Conservation (phyloP, 1,140 invertebrate species). For the Lucilia cuprina region DNA sequence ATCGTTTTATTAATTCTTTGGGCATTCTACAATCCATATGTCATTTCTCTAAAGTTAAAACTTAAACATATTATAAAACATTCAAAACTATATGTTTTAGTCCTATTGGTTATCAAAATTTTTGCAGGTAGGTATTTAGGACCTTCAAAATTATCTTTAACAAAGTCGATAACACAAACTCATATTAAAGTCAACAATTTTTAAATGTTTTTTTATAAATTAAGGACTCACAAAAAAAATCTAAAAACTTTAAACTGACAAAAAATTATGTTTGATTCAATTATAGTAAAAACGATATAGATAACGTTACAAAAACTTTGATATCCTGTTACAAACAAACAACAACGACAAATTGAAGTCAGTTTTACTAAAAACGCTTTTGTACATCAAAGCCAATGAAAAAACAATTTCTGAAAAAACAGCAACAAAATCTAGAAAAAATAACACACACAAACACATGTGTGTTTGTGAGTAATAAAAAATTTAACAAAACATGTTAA, state of each 20-base stretch:
- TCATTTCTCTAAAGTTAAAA: too few relatives aligned
- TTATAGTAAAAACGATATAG: slow-evolving; percentile 26
- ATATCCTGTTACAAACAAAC: slow-evolving; percentile 30
- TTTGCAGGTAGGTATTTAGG: too few relatives aligned
- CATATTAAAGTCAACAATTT: neutral
- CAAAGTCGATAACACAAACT: neutral
- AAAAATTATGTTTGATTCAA: slow-evolving; percentile 29
- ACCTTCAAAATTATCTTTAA: too few relatives aligned
- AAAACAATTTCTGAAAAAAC: neutral
- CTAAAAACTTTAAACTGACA: slow-evolving; percentile 29
- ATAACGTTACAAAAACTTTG: slow-evolving; percentile 34
- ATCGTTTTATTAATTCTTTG: too few relatives aligned
- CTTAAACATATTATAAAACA: too few relatives aligned
- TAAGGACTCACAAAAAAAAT: neutral
- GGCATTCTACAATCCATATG: too few relatives aligned
- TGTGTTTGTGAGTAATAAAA: neutral
- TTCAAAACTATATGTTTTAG: too few relatives aligned
- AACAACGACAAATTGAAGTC: neutral
- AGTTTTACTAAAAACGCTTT: neutral
- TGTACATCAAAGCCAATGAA: neutral
- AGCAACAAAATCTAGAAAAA: neutral
- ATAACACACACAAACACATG: neutral
- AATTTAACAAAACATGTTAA: neutral
- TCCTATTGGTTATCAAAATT: too few relatives aligned
- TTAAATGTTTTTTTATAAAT: neutral